phyloP scores from a whole-genome alignment of 1,140 invertebrate genomes.

The Drosophila tropicalis region DNA sequence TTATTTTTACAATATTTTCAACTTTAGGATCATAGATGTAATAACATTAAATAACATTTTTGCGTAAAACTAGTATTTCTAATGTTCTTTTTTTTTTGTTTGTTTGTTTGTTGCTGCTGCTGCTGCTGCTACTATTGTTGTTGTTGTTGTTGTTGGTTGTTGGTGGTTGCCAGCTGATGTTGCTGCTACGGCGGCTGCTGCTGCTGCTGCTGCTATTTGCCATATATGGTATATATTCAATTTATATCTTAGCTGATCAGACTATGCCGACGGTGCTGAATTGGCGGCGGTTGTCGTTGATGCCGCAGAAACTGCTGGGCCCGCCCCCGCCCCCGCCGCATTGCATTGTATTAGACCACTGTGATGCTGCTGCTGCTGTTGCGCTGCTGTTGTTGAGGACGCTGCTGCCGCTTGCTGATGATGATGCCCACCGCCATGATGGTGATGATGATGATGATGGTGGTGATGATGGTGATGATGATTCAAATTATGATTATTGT shows the following conservation, averaged over 20 bases:
- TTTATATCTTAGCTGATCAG: conserved; percentile 4
- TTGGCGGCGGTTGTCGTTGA: conserved; percentile 33
- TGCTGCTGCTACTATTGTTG: conserved; percentile 29
- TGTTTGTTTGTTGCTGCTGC: conserved; percentile 31
- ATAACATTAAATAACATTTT: conserved; percentile 82
- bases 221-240: background rate
- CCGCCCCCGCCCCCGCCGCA: conserved; percentile 49
- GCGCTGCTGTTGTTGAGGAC: conserved; percentile 11
- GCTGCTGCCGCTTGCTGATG: background rate
- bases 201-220: conserved; percentile 18
- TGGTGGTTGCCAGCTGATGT: conserved; percentile 10
- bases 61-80: conserved; percentile 80
- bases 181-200: conserved; percentile 17
- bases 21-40: conserved; percentile 82
- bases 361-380: conserved; percentile 49
- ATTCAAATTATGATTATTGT: conserved; percentile 75
- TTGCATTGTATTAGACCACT: conserved; percentile 80
- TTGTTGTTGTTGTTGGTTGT: conserved; percentile 13
- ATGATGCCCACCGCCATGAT: conserved; percentile 14
- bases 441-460: conserved; percentile 38
- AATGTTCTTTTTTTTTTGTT: conserved; percentile 67
- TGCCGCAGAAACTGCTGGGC: conserved; percentile 3
- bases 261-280: conserved; percentile 67
- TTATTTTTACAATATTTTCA: conserved; percentile 82
- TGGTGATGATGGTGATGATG: conserved; percentile 65